Base-by-base conservation (phyloP, 2,113 vertebrate genomes). In the Hemibagrus wyckioides region DNA sequence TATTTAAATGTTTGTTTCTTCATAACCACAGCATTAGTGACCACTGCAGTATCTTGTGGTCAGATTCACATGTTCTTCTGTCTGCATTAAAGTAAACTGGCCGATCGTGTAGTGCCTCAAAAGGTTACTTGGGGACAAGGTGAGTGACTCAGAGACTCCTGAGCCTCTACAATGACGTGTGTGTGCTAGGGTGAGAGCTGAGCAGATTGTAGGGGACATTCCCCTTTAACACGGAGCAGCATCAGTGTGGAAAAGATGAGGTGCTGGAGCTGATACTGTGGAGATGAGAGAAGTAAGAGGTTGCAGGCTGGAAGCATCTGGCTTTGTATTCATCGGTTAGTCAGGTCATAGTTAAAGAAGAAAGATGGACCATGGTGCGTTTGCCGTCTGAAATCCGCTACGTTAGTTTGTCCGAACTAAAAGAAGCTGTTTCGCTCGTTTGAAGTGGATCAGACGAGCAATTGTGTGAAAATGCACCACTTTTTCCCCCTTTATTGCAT, bases 81-180 rank as follows among this genome's bases (percentile, higher is more conserved):
- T 63, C 8, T 23, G 7, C 23, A n/a, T 21, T 80, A n/a, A n/a
- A n/a, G n/a, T 36, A 48, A 10, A 77, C 33, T 77, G 9, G 54
- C 25, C 30, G 41, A 28, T 39, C n/a, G 15, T 39, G 44, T n/a
- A 63, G 44, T 14, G 28, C 75, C 79, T 67, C 30, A 41, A 30
- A 39, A 80, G 52, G 63, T 69, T n/a, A 14, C 14, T 44, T 0
- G 17, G 69, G 48, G 23, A 21, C 48, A 81, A 33, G 44, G 33
- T 33, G 7, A 2, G 63, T 86, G 85, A 86, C 50, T 86, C 85
- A 86, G 65, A 36, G 30, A 79, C 85, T 69, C 61, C 50, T 81
- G 79, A 71, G 33, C 33, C 11, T 71, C 36, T 57, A 14, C 28
- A 71, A 9, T 69, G n/a, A 80, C 28, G 44, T 23, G 30, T 56